These are phyloP conservation scores for Phalanger gymnotis DNA, from an alignment of 2,797 vertebrate species.

Conservation along the genomic window DNA sequence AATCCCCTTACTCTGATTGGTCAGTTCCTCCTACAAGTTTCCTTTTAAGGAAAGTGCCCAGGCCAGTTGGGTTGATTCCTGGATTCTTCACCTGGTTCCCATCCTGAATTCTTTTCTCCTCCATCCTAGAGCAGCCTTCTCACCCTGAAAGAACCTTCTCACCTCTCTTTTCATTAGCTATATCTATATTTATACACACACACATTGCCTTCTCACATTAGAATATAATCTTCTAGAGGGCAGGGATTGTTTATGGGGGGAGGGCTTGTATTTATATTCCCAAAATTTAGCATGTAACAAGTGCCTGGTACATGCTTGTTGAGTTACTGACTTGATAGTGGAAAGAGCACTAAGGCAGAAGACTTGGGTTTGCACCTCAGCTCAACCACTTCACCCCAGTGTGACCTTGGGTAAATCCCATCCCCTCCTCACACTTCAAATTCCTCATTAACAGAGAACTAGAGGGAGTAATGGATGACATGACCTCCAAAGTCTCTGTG, in stretches of 20 bases:
- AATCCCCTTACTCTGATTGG: neutral
- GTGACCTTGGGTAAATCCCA: neutral
- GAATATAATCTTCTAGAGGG: neutral
- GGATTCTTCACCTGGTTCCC: neutral
- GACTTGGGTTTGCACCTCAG: neutral
- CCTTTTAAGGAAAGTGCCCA: neutral
- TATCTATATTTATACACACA: too few species aligned
- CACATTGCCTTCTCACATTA: neutral
- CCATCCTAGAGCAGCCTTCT: neutral
- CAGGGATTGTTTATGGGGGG: neutral
- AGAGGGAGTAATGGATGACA: neutral
- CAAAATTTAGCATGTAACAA: neutral
- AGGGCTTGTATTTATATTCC: neutral
- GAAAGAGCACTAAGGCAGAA: neutral
- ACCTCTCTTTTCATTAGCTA: neutral
- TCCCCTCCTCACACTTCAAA: neutral
- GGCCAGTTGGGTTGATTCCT: neutral
- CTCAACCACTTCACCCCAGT: neutral
- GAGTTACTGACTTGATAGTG: neutral
- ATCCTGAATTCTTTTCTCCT: neutral
- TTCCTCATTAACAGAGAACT: neutral
- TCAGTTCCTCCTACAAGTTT: neutral
- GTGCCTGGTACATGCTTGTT: neutral
- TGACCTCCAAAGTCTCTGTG: neutral
- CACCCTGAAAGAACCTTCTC: neutral